Evolutionary conservation across 2,113 vertebrate species (phyloP), one percentile per base, ranked within the genome.

Genomic region (Baryphthengus martii): DNA sequence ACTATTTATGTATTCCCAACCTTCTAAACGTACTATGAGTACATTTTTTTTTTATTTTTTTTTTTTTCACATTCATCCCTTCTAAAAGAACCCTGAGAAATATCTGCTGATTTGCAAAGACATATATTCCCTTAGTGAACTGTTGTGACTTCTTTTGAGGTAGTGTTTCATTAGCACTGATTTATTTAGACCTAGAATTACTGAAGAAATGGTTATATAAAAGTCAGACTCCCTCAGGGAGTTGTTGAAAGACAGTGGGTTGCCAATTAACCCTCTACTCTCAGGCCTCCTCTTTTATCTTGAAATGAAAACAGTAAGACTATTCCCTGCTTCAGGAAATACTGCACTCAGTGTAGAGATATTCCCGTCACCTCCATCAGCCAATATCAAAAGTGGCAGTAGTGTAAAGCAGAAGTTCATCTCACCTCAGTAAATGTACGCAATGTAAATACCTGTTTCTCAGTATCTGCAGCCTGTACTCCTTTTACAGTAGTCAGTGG

Each of bases 111-210:
- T 91, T 90, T 94, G 77, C 70, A 65, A 95, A 95, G 79, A 65
- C 15, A 58, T 71, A 44, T 61, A 93, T 19, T 78, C 50, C 50
- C 35, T 87, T 62, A 93, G 39, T 94, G 67, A 91, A 75, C 65
- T 77, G 28, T 77, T 94, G 65, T 91, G 33, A 81, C 75, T 90
- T 77, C 65, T 90, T 95, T 89, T 75, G 88, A 93, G 19, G 28
- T 73, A 89, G n/a, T 58, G 56, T 91, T 96, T 96, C 67, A 83
- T 94, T 97, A 96, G 17, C 63, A 75, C 40, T 96, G 80, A 93
- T 95, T 89, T 96, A 37, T 92, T 92, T 77, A 87, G 59, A 85
- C 35, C 44, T 93, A 83, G 49, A 96, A 85, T 85, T 91, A 89
- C 45, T 84, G 42, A 74, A 65, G 28, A 86, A 63, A 72, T 76